Evolutionary conservation across 1,140 invertebrate species (phyloP).

Genomic region (Apolygus lucorum): DNA sequence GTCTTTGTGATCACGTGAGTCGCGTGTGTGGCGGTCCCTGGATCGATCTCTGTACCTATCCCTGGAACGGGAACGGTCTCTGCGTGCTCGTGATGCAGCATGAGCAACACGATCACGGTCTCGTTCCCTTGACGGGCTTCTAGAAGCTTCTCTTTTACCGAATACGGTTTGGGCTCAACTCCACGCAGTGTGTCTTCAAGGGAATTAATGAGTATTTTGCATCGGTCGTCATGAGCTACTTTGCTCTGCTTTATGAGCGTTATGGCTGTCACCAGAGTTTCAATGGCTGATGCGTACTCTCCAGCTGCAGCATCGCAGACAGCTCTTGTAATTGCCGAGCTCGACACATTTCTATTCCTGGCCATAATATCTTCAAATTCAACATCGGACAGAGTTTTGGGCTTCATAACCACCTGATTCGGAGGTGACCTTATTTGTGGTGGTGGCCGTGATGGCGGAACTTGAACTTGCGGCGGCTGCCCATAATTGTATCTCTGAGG

Average conservation of each 20-base stretch:
- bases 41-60: not conserved
- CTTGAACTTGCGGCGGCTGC: constrained; percentile 48
- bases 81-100: not conserved
- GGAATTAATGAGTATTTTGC: constrained; percentile 94
- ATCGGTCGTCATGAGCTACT: constrained; percentile 91
- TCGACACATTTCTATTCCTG: constrained; percentile 92
- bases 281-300: constrained; percentile 38
- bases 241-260: constrained; percentile 97
- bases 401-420: constrained; percentile 48
- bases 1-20: not conserved
- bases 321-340: constrained; percentile 90
- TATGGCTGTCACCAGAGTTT: constrained; percentile 95
- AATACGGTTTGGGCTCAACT: constrained; percentile 69
- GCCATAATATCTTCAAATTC: constrained; percentile 99
- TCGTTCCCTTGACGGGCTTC: not conserved
- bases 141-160: not conserved
- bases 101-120: not conserved
- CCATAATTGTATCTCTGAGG: constrained; percentile 5
- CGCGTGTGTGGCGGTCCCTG: not conserved
- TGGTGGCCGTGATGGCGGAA: constrained; percentile 48
- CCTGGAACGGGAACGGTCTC: not conserved
- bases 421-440: constrained; percentile 56
- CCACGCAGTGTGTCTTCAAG: constrained; percentile 92
- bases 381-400: constrained; percentile 69
- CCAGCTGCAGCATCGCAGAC: constrained; percentile 92